phyloP scores from a whole-genome alignment of 2,888 invertebrate species.

The Chymomyza fuscimana region DNA sequence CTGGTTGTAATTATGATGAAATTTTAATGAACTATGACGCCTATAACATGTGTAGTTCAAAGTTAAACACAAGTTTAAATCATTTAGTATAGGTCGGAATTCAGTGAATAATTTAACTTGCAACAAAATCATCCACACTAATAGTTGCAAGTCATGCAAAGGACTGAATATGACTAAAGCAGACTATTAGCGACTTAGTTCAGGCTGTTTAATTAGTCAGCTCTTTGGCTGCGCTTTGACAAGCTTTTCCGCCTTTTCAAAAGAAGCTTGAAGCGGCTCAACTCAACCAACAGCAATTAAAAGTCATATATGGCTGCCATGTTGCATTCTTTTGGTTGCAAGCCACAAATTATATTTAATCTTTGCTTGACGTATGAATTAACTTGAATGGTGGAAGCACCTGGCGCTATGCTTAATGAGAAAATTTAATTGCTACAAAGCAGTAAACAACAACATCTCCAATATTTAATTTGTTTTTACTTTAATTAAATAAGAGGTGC shows the following conservation, averaged over 20 bases:
- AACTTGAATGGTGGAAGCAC: not conserved
- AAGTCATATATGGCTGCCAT: not conserved
- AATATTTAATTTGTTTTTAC: too few relatives aligned
- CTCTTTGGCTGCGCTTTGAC: not conserved
- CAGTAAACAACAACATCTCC: not conserved
- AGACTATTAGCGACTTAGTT: not conserved
- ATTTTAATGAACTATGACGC: not conserved
- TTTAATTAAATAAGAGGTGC: too few relatives aligned
- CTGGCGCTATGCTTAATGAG: not conserved
- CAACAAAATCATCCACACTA: constrained; percentile 20
- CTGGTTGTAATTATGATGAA: not conserved
- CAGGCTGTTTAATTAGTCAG: not conserved
- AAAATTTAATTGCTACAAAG: not conserved
- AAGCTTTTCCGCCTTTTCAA: not conserved
- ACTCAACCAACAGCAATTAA: not conserved
- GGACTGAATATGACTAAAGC: not conserved
- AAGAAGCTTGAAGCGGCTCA: not conserved
- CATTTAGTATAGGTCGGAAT: not conserved
- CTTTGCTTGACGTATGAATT: not conserved
- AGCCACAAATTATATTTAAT: not conserved
- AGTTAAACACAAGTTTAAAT: constrained; percentile 7
- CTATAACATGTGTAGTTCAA: not conserved
- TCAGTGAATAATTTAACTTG: constrained; percentile 3
- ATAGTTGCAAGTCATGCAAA: constrained; percentile 26
- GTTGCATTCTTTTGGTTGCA: not conserved